Percentiles rank a stretch among this genome's conserved stretches.
These are phyloP conservation scores for Herpailurus yagouaroundi DNA, from an alignment of 2,113 vertebrate genomes.

Conservation along the genomic window DNA sequence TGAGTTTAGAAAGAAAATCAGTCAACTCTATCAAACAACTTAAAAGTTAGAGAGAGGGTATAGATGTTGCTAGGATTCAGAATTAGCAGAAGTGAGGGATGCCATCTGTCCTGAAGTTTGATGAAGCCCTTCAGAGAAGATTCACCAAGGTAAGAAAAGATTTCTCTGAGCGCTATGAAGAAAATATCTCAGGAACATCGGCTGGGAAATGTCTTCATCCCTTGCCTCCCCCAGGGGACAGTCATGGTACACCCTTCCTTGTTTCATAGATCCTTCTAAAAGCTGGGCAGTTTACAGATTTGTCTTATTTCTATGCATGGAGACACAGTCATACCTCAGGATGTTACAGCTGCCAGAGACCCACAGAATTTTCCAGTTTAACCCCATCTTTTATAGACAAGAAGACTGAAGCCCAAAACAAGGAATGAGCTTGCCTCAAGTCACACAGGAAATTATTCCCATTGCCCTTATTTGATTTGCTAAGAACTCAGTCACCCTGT, in stretches of 20 bases:
- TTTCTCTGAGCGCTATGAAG: background rate
- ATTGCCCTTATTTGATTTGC: background rate
- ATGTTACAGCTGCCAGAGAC: background rate
- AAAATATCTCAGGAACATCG: background rate
- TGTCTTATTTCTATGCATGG: background rate
- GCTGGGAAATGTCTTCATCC: background rate
- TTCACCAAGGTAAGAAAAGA: background rate
- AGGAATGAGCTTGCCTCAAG: background rate
- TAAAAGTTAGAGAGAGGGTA: conserved; percentile 30
- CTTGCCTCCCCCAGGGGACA: background rate
- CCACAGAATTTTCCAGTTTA: background rate
- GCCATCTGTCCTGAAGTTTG: conserved; percentile 41
- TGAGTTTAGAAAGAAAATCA: conserved; percentile 60
- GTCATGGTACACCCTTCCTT: background rate
- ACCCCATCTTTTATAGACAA: background rate
- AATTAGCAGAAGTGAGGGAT: conserved; percentile 37
- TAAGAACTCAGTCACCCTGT: background rate
- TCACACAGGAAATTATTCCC: background rate
- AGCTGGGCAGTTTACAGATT: background rate
- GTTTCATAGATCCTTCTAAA: background rate
- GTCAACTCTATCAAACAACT: conserved; percentile 34
- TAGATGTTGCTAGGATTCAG: conserved; percentile 32
- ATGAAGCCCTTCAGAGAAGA: conserved; percentile 18
- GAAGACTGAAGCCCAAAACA: background rate
- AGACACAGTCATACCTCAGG: background rate